Evolutionary conservation across 2,888 invertebrate genomes (phyloP).

Genomic region (Tipula confusa): DNA sequence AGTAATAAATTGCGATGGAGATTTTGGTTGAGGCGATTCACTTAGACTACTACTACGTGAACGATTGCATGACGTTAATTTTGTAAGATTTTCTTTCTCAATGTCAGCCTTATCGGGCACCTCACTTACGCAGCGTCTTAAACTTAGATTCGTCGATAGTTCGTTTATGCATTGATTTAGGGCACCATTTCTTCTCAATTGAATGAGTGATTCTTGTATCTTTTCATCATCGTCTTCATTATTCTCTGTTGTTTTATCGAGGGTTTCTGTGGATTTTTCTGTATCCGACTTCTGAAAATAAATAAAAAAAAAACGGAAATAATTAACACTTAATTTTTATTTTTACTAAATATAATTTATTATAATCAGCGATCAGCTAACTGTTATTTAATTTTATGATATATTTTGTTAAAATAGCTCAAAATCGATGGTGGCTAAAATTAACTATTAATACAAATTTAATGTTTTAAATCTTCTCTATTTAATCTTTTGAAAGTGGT

Average conservation of each 20-base stretch:
- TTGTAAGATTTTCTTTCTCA: conserved; percentile 37
- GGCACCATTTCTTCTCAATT: conserved; percentile 46
- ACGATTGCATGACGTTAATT: conserved; percentile 31
- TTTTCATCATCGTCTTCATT: conserved; percentile 46
- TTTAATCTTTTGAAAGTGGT: no score
- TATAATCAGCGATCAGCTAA: not conserved
- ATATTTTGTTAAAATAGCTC: no score
- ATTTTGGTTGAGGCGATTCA: conserved; percentile 26
- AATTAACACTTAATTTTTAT: not conserved
- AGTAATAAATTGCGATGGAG: conserved; percentile 66
- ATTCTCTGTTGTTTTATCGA: conserved; percentile 4
- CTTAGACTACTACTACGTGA: conserved; percentile 43
- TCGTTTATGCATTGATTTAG: conserved; percentile 65
- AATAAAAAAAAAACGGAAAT: not conserved
- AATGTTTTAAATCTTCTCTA: no score
- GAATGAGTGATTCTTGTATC: conserved; percentile 44
- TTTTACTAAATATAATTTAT: not conserved
- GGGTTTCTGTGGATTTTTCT: conserved; percentile 32
- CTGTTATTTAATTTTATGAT: not conserved
- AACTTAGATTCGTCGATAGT: conserved; percentile 54
- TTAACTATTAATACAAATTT: no score
- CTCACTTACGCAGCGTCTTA: conserved; percentile 54
- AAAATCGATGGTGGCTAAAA: no score
- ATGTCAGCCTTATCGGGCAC: conserved; percentile 45
- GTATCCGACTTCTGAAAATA: conserved; percentile 29